Percentiles rank a stretch among this genome's conserved stretches.
Evolutionary conservation across 2,888 invertebrate genomes (phyloP).

Genomic region (Drosophila niveifrons): DNA sequence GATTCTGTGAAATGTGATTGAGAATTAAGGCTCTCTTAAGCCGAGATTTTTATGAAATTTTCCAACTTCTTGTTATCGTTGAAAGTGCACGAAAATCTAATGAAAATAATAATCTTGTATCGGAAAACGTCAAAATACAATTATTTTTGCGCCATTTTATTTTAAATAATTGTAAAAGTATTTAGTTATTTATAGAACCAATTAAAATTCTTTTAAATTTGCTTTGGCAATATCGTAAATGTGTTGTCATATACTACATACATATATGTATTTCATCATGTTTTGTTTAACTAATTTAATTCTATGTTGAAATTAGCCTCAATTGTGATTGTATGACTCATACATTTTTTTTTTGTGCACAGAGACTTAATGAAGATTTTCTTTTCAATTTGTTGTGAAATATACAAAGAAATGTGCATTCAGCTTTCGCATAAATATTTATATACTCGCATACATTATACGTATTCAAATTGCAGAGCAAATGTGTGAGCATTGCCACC

Average conservation of each 20-base stretch:
- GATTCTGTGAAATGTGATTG: not conserved
- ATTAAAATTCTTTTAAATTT: too few species aligned
- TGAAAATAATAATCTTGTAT: not conserved
- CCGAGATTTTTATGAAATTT: not conserved
- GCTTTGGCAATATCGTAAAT: too few species aligned
- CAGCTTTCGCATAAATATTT: not conserved
- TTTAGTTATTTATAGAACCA: too few species aligned
- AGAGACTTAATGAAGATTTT: not conserved
- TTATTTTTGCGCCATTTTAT: too few species aligned
- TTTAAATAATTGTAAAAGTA: too few species aligned
- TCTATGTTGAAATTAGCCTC: too few species aligned
- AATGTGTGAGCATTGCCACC: conserved; percentile 44
- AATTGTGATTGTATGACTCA: too few species aligned
- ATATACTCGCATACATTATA: not conserved
- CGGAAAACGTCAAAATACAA: not conserved
- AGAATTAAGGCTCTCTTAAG: not conserved
- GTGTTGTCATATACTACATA: too few species aligned
- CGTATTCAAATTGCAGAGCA: not conserved
- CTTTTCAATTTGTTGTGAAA: not conserved
- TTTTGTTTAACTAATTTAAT: too few species aligned
- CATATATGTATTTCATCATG: too few species aligned
- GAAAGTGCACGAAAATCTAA: not conserved
- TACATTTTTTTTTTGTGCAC: not conserved
- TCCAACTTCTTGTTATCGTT: not conserved
- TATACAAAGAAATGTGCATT: not conserved